Conservation (phyloP, 2,888 invertebrate species). For the Mesodorylaimus sp. region DNA sequence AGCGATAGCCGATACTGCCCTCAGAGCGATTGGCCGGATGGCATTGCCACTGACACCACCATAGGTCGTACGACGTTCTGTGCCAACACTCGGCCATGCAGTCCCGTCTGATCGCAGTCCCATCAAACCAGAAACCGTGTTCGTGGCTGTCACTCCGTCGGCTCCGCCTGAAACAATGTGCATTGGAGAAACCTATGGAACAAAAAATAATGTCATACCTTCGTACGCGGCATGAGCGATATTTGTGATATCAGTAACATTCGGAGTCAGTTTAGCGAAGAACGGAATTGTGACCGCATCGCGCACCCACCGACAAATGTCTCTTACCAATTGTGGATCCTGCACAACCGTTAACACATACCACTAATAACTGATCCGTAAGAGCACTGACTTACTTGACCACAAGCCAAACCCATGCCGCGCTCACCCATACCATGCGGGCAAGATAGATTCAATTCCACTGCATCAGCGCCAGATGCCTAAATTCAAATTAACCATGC, state of each 20-base stretch:
- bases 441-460: slow-evolving; percentile 88
- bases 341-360: slow-evolving; percentile 29
- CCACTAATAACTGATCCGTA: slow-evolving; percentile 5
- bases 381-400: slow-evolving; percentile 47
- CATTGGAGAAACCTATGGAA: background rate
- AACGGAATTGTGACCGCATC: slow-evolving; percentile 54
- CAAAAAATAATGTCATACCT: slow-evolving; percentile 38
- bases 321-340: slow-evolving; percentile 65
- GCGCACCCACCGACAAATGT: slow-evolving; percentile 72
- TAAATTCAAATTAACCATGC: slow-evolving; percentile 16
- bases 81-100: slow-evolving; percentile 81
- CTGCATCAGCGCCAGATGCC: slow-evolving; percentile 67
- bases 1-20: slow-evolving; percentile 72
- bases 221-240: slow-evolving; percentile 76
- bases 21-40: slow-evolving; percentile 75
- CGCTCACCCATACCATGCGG: slow-evolving; percentile 97
- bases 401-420: slow-evolving; percentile 95
- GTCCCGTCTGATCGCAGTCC: slow-evolving; percentile 54
- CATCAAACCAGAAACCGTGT: slow-evolving; percentile 91
- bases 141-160: slow-evolving; percentile 85
- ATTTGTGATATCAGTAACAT: slow-evolving; percentile 74
- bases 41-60: slow-evolving; percentile 42
- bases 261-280: slow-evolving; percentile 91
- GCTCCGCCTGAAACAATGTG: slow-evolving; percentile 56
- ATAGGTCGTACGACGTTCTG: slow-evolving; percentile 34